Percentiles rank a stretch among this genome's conserved stretches.
phyloP scores from a whole-genome alignment of 2,888 invertebrate genomes.

The Acanthosepion lycidas region DNA sequence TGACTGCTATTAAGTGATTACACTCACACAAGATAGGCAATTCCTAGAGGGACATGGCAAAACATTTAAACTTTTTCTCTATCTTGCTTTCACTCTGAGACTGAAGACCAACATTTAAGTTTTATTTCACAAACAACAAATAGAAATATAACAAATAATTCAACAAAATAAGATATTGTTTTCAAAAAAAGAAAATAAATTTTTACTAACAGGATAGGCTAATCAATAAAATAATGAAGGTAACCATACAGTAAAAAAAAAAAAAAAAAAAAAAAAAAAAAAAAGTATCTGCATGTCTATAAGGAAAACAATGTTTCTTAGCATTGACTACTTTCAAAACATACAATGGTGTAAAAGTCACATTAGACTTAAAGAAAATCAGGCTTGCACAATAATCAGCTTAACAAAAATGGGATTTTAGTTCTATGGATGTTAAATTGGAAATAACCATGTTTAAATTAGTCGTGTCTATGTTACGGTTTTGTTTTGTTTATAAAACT shows the following conservation, averaged over 20 bases:
- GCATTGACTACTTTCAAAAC: not conserved
- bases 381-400: not conserved
- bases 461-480: not conserved
- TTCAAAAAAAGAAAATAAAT: not conserved
- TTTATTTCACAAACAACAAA: conserved; percentile 22
- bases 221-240: not conserved
- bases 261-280: not conserved
- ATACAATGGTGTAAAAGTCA: not conserved
- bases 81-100: not conserved
- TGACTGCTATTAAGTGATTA: not conserved
- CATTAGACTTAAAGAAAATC: not conserved
- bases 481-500: not conserved
- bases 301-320: not conserved
- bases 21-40: not conserved
- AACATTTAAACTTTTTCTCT: not conserved
- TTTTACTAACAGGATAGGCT: not conserved
- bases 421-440: not conserved
- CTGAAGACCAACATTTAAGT: not conserved
- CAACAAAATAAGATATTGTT: not conserved
- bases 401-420: not conserved
- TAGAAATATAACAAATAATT: conserved; percentile 1
- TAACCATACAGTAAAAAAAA: not conserved
- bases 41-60: not conserved
- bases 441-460: not conserved
- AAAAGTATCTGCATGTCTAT: not conserved